These are phyloP conservation scores for Rhynchomys soricoides DNA, from an alignment of 2,113 vertebrate species.

Conservation along the genomic window DNA sequence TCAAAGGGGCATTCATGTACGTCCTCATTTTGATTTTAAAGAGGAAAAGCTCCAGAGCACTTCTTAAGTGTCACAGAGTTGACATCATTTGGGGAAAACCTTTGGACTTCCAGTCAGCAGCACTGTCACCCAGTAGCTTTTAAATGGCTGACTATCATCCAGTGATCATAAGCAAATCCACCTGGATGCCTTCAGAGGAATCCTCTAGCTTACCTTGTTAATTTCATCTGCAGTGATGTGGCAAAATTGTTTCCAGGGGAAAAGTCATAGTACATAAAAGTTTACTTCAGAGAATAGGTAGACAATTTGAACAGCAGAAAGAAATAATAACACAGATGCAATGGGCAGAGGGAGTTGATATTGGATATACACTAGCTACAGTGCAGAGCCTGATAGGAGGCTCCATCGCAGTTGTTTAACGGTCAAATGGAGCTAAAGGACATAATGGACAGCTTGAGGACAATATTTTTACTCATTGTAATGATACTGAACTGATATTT, in stretches of 20 bases:
- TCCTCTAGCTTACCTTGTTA: slow-evolving; percentile 59
- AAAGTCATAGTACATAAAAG: background rate
- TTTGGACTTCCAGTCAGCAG: background rate
- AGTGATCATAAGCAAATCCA: slow-evolving; percentile 64
- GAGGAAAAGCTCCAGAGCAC: background rate
- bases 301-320: slow-evolving; percentile 47
- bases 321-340: slow-evolving; percentile 53
- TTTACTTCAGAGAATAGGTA: slow-evolving; percentile 67
- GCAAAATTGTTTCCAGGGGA: slow-evolving; percentile 70
- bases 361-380: slow-evolving; percentile 43
- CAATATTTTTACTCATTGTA: slow-evolving; percentile 30
- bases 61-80: background rate
- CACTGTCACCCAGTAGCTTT: slow-evolving; percentile 35
- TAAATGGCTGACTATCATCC: slow-evolving; percentile 57
- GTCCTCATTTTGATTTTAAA: background rate
- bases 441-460: background rate
- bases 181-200: slow-evolving; percentile 42
- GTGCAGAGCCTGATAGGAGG: background rate
- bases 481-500: slow-evolving; percentile 41
- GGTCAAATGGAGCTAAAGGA: slow-evolving; percentile 43
- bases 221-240: slow-evolving; percentile 71
- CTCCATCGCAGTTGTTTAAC: accelerated
- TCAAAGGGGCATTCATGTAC: background rate
- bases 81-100: background rate
- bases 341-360: background rate